A percentile compares a stretch with the other conserved stretches of the same genome.
phyloP scores from a whole-genome alignment of 2,888 invertebrate species.

The Gastracanthus pulcherrimus region DNA sequence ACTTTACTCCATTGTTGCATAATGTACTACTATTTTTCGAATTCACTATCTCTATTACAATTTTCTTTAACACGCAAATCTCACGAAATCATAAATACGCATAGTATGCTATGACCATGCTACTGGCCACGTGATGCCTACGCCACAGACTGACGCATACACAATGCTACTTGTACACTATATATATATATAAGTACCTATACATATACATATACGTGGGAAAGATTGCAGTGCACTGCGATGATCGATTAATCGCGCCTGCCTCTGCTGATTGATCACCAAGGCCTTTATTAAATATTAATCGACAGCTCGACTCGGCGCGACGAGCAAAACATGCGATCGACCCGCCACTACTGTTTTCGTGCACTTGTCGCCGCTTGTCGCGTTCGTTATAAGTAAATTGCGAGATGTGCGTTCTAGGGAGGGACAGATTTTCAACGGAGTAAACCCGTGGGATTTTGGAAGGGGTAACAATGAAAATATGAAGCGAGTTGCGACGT shows the following conservation, averaged over 20 bases:
- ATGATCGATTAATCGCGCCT: constrained; percentile 61
- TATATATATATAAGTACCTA: too few relatives aligned
- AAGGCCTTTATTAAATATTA: constrained; percentile 61
- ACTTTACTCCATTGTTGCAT: too few relatives aligned
- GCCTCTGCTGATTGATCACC: constrained; percentile 48
- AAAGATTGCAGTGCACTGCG: not conserved
- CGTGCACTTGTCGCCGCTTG: constrained; percentile 16
- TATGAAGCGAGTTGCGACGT: too few relatives aligned
- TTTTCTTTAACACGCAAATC: too few relatives aligned
- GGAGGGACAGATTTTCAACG: constrained; percentile 9
- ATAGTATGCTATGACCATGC: too few relatives aligned
- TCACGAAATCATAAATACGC: too few relatives aligned
- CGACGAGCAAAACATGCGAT: not conserved
- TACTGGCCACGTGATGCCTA: too few relatives aligned
- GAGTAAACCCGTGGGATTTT: constrained; percentile 8
- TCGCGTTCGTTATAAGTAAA: constrained; percentile 26
- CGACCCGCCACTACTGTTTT: not conserved
- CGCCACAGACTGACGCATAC: not conserved
- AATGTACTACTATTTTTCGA: too few relatives aligned
- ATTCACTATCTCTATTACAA: too few relatives aligned
- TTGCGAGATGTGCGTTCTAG: constrained; percentile 5
- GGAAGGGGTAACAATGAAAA: too few relatives aligned
- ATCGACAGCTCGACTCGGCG: constrained; percentile 60
- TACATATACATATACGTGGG: not conserved
- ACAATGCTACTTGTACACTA: not conserved